phyloP scores from a whole-genome alignment of 2,797 vertebrate genomes.

The Psittacula echo region DNA sequence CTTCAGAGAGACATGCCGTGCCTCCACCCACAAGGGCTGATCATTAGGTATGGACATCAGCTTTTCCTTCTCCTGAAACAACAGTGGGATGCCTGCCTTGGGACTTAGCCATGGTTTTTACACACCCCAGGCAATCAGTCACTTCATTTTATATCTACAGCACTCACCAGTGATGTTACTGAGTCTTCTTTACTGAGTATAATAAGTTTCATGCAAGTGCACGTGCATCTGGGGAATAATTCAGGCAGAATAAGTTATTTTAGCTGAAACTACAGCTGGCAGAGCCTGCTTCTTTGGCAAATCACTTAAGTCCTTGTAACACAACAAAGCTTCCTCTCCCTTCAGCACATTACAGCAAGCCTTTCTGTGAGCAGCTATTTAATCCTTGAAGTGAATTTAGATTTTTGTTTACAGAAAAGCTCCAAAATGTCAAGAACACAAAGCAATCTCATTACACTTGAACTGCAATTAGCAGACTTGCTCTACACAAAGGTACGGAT shows the following conservation, averaged over 20 bases:
- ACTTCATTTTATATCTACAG: neutral
- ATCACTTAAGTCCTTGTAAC: neutral
- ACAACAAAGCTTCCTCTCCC: neutral
- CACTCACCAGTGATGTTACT: neutral
- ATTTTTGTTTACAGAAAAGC: neutral
- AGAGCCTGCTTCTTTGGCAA: neutral
- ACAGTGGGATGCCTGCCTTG: neutral
- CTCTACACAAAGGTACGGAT: neutral
- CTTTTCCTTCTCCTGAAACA: neutral
- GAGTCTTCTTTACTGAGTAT: neutral
- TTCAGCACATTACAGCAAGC: neutral
- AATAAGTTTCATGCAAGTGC: neutral
- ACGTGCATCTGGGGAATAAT: neutral
- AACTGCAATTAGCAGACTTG: neutral
- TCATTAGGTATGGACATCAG: neutral
- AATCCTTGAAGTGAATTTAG: neutral
- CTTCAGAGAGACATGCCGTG: neutral
- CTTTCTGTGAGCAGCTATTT: neutral
- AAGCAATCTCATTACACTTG: neutral
- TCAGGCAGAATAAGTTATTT: constrained; percentile 5
- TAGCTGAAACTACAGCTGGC: neutral
- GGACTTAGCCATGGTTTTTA: neutral
- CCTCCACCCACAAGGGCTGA: neutral
- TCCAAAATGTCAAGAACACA: neutral
- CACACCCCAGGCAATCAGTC: neutral